A percentile compares a stretch with the other conserved stretches of the same genome.
phyloP scores from a whole-genome alignment of 1,140 invertebrate genomes.

The Nautilus pompilius region DNA sequence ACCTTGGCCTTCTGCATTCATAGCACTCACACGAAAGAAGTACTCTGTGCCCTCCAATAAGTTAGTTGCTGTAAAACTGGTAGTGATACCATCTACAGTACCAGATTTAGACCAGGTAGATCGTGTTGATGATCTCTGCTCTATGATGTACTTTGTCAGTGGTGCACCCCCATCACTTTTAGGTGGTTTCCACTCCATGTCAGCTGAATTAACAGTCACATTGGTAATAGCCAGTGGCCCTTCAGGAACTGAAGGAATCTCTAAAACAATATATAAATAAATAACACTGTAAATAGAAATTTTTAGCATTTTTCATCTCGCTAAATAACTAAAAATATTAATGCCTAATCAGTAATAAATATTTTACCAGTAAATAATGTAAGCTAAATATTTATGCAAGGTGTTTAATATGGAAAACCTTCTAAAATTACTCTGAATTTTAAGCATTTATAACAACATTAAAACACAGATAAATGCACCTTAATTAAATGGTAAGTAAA shows the following conservation, averaged over 20 bases:
- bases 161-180: constrained; percentile 91
- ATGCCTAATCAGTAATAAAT: too few species aligned
- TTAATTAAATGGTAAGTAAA: too few species aligned
- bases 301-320: too few species aligned
- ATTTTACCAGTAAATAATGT: too few species aligned
- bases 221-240: constrained; percentile 88
- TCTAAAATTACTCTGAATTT: too few species aligned
- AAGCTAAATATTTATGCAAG: too few species aligned
- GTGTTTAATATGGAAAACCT: too few species aligned
- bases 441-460: too few species aligned
- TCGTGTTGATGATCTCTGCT: constrained; percentile 78
- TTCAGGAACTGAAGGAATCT: constrained; percentile 40
- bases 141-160: constrained; percentile 89
- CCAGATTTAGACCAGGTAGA: constrained; percentile 68
- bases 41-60: constrained; percentile 93
- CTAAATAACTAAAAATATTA: too few species aligned
- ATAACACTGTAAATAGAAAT: too few species aligned
- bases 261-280: too few species aligned
- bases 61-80: constrained; percentile 66
- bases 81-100: constrained; percentile 67
- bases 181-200: constrained; percentile 88
- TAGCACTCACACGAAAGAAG: constrained; percentile 87
- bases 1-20: constrained; percentile 92
- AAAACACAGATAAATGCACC: too few species aligned
- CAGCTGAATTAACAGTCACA: constrained; percentile 89